phyloP scores from a whole-genome alignment of 2,797 vertebrate genomes.

The Pygocentrus nattereri region DNA sequence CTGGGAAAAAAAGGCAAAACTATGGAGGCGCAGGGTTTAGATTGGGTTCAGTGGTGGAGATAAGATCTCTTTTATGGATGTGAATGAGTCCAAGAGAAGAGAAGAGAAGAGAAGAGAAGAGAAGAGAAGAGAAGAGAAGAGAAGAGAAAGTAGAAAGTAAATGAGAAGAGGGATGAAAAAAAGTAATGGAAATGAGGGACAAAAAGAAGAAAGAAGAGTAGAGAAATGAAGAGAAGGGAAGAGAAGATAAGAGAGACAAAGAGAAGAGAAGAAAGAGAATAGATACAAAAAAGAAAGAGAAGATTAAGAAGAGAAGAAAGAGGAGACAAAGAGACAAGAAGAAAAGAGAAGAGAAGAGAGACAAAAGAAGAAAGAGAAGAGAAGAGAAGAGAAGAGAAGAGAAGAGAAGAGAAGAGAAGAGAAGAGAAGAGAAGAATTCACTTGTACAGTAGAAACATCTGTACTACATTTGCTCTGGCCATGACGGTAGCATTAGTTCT shows the following conservation, averaged over 20 bases:
- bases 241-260: neutral
- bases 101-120: neutral
- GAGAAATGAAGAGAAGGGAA: neutral
- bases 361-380: conserved; percentile 13
- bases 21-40: neutral
- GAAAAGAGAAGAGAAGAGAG: conserved; percentile 1
- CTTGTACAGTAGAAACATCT: conserved; percentile 64
- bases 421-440: conserved; percentile 13
- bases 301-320: neutral
- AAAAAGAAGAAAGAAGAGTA: neutral
- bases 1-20: neutral
- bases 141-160: neutral
- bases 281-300: neutral
- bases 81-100: neutral
- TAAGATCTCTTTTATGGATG: neutral
- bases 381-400: neutral
- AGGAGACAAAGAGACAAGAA: neutral
- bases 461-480: conserved; percentile 63
- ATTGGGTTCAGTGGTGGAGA: neutral
- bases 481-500: conserved; percentile 52
- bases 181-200: no score
- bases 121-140: neutral
- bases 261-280: neutral
- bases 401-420: neutral
- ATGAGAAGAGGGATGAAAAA: neutral